These are phyloP conservation scores for Polypedilum pembai DNA, from an alignment of 1,140 invertebrate species.

Conservation along the genomic window DNA sequence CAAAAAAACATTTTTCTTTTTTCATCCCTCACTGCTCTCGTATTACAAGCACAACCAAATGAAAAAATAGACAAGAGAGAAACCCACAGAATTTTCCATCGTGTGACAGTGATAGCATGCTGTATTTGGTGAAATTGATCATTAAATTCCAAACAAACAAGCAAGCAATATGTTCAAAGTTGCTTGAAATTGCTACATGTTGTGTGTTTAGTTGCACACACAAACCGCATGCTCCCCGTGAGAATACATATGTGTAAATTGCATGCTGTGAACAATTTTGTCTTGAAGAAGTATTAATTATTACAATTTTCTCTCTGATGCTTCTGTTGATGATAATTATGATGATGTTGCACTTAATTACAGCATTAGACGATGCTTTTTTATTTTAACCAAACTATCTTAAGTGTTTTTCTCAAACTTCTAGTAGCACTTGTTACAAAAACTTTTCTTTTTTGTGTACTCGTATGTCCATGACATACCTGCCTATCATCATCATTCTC, in stretches of 20 bases:
- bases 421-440: not conserved
- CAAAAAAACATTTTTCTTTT: too few species aligned
- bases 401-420: not conserved
- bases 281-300: slow-evolving; percentile 3
- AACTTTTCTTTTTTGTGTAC: not conserved
- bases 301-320: not conserved
- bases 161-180: too few species aligned
- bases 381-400: not conserved
- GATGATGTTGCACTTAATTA: not conserved
- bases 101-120: too few species aligned
- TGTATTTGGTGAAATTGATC: too few species aligned
- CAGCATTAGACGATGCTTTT: not conserved
- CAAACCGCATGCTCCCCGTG: too few species aligned
- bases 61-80: too few species aligned
- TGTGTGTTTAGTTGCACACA: too few species aligned
- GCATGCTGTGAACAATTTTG: slow-evolving; percentile 10
- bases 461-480: not conserved
- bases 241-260: not conserved
- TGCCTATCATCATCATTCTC: not conserved
- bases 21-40: too few species aligned
- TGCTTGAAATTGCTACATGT: too few species aligned
- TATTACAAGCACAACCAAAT: too few species aligned
- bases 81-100: too few species aligned
- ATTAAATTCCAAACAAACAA: too few species aligned
- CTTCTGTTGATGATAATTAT: not conserved